Conservation (phyloP, 2,888 invertebrate species). For the Calliphora vomitoria region DNA sequence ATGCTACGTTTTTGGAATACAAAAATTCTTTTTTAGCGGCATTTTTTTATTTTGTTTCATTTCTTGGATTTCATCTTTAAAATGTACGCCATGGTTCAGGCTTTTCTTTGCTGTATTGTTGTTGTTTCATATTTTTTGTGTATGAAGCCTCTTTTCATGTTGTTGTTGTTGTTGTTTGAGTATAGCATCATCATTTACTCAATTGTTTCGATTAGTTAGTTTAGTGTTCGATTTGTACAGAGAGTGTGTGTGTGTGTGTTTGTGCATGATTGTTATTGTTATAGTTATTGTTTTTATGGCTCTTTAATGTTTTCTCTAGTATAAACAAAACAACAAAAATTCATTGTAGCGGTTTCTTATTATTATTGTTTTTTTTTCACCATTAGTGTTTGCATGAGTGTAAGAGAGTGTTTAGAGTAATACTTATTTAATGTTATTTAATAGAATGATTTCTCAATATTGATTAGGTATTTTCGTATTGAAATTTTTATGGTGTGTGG, state of each 20-base stretch:
- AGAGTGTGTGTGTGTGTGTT: background rate
- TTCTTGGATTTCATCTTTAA: conserved; percentile 7
- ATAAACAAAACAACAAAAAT: background rate
- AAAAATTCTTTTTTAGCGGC: conserved; percentile 21
- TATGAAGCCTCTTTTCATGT: background rate
- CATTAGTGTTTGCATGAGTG: background rate
- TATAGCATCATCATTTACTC: conserved; percentile 28
- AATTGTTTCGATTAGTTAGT: conserved; percentile 25
- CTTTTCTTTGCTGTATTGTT: background rate
- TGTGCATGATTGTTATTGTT: background rate
- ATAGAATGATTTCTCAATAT: conserved; percentile 6
- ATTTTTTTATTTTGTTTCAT: background rate
- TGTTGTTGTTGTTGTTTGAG: background rate
- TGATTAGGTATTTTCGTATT: background rate
- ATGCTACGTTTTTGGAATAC: conserved; percentile 63
- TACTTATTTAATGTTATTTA: background rate
- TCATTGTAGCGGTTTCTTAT: background rate
- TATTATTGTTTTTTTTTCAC: background rate
- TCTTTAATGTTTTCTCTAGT: conserved; percentile 6
- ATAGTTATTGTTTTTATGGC: conserved; percentile 20
- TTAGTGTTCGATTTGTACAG: conserved; percentile 13
- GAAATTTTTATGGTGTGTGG: background rate
- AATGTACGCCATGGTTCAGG: background rate
- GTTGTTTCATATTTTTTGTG: background rate
- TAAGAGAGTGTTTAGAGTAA: conserved; percentile 8